Evolutionary conservation across 2,797 vertebrate genomes (phyloP).

Genomic region (Esox lucius): DNA sequence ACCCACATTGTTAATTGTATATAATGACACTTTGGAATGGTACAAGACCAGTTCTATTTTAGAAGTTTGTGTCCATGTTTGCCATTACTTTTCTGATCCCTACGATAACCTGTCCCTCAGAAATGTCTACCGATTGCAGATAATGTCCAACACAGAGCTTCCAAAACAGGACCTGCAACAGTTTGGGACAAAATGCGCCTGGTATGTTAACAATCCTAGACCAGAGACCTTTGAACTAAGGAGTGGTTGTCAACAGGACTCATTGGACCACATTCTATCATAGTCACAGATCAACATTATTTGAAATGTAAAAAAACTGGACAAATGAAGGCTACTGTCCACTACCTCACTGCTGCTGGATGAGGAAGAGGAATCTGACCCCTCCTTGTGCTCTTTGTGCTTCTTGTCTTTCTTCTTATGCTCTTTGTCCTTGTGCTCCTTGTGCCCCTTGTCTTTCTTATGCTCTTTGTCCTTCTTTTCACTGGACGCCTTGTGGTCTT

Average conservation of each 20-base stretch:
- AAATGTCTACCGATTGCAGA: no score
- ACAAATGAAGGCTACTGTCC: background rate
- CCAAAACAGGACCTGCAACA: no score
- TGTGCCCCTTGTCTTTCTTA: background rate
- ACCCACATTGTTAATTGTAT: no score
- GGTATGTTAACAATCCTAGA: background rate
- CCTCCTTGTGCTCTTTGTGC: conserved; percentile 20
- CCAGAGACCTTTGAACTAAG: background rate
- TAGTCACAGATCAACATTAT: background rate
- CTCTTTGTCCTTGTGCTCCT: conserved; percentile 16
- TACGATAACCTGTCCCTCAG: no score
- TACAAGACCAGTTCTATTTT: no score
- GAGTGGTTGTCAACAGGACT: background rate
- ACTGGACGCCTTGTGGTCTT: background rate
- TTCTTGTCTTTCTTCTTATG: conserved; percentile 5
- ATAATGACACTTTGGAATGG: no score
- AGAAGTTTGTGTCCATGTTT: no score
- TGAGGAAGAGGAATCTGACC: conserved; percentile 36
- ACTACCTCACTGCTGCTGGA: conserved; percentile 48
- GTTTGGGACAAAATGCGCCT: no score
- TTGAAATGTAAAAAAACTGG: background rate
- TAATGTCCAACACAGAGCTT: no score
- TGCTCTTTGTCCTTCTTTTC: background rate
- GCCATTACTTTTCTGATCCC: no score
- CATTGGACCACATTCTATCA: background rate